Evolutionary conservation across 2,113 vertebrate genomes (phyloP).

Genomic region (Rynchops niger): DNA sequence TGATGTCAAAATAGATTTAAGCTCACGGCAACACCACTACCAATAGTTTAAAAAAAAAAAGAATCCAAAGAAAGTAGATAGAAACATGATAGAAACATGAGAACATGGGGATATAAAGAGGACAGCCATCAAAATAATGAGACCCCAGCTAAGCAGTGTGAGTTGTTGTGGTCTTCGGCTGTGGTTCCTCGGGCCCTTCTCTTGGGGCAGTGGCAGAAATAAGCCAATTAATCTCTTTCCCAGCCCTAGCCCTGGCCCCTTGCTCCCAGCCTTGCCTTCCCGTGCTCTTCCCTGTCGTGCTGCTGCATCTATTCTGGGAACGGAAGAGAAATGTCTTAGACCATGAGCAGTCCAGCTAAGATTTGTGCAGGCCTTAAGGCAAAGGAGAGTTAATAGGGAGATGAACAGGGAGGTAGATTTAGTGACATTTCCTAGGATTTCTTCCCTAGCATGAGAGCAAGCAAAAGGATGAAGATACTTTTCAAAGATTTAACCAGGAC

Average conservation of each 20-base stretch:
- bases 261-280: not conserved
- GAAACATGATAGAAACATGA: rapidly evolving
- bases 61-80: not conserved
- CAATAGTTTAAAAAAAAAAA: not conserved
- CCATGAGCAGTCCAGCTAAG: not conserved
- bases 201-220: not conserved
- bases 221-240: not conserved
- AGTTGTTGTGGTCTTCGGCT: not conserved
- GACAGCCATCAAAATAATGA: not conserved
- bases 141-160: rapidly evolving
- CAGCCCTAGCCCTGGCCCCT: not conserved
- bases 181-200: not conserved
- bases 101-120: not conserved
- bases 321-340: not conserved
- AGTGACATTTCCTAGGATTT: not conserved
- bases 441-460: not conserved
- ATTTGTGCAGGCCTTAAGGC: not conserved
- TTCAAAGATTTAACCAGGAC: not conserved
- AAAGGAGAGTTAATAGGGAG: not conserved
- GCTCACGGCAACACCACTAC: not conserved
- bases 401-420: not conserved
- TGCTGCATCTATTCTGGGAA: not conserved
- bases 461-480: not conserved
- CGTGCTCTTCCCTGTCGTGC: rapidly evolving
- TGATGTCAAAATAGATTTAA: not conserved